These are phyloP conservation scores for Ornithoptera priamus DNA, from an alignment of 2,888 invertebrate genomes.

Conservation along the genomic window DNA sequence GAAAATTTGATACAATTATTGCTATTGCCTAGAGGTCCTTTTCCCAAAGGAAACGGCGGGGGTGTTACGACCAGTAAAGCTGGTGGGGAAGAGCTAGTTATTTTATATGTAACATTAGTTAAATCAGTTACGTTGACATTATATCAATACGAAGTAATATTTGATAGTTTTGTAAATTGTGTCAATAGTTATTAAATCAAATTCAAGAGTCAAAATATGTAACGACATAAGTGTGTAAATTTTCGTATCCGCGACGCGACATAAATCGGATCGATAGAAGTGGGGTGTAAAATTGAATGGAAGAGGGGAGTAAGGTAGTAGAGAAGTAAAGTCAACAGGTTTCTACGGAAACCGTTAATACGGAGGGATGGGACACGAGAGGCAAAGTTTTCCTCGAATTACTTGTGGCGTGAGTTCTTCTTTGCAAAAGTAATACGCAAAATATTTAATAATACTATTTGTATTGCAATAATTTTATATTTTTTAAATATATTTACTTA, in stretches of 20 bases:
- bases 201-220: background rate
- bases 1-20: too few species aligned
- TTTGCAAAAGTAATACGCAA: conserved; percentile 10
- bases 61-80: too few species aligned
- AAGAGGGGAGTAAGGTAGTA: conserved; percentile 13
- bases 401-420: conserved; percentile 6
- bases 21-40: too few species aligned
- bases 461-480: background rate
- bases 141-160: background rate
- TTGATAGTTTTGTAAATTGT: background rate
- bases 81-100: too few species aligned
- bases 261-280: conserved; percentile 17
- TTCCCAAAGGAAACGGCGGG: too few species aligned
- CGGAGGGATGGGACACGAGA: conserved; percentile 1
- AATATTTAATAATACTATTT: background rate
- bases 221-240: background rate
- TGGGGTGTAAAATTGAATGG: conserved; percentile 8
- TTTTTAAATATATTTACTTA: too few species aligned
- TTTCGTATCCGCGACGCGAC: conserved; percentile 5
- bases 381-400: conserved; percentile 13
- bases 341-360: conserved; percentile 6
- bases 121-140: conserved; percentile 2
- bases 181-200: background rate
- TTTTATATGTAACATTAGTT: background rate
- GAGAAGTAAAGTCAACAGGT: conserved; percentile 28